Conservation (phyloP, 2,888 invertebrate species). For the Lasioglossum marginatum region DNA sequence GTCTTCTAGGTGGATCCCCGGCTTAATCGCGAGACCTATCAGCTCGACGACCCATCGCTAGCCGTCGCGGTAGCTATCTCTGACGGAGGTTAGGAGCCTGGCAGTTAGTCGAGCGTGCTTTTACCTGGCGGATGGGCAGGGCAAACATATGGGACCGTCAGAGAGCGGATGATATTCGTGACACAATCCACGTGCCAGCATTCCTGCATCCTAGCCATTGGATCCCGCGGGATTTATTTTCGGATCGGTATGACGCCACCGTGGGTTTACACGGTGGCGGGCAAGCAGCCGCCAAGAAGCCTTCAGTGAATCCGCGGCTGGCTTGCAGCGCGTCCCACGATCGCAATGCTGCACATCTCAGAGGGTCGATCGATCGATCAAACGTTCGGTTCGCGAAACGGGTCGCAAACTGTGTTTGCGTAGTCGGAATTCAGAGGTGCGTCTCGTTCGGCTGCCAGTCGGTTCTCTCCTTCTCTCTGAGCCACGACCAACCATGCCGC, state of each 20-base stretch:
- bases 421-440: constrained; percentile 24
- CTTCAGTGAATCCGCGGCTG: constrained; percentile 71
- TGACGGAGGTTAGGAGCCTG: background rate
- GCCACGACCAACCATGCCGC: background rate
- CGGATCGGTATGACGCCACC: constrained; percentile 79
- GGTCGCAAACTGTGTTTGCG: constrained; percentile 23
- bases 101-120: background rate
- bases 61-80: background rate
- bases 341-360: constrained; percentile 35
- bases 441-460: constrained; percentile 2
- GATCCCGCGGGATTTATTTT: constrained; percentile 82
- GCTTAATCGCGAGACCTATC: background rate
- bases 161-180: constrained; percentile 66
- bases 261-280: constrained; percentile 56
- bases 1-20: no score
- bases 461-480: background rate
- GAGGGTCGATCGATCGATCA: constrained; percentile 55
- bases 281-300: constrained; percentile 56
- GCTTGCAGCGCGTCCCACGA: constrained; percentile 58
- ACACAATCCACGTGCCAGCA: constrained; percentile 79
- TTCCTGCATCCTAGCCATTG: constrained; percentile 76
- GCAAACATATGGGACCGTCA: constrained; percentile 15
- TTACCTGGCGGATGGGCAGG: background rate
- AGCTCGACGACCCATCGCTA: background rate
- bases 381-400: constrained; percentile 24